Evolutionary conservation across 2,113 vertebrate species (phyloP).

Genomic region (Pao palembangensis): DNA sequence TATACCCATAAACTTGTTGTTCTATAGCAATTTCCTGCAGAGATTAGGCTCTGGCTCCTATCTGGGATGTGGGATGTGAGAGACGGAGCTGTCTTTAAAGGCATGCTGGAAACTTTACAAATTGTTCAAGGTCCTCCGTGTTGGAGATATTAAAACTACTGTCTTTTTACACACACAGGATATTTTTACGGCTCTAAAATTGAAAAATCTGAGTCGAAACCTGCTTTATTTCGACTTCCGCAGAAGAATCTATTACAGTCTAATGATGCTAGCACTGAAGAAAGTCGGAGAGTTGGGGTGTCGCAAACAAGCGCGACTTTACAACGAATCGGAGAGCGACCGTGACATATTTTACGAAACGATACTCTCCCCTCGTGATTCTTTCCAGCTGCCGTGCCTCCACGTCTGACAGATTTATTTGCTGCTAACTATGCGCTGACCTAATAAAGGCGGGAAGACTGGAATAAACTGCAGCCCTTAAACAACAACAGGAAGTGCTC

Average conservation of each 20-base stretch:
- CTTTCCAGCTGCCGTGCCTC: too few species aligned
- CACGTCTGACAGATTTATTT: too few species aligned
- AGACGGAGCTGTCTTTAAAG: constrained; percentile 10
- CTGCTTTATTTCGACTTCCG: background rate
- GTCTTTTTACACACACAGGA: background rate
- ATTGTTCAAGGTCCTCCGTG: background rate
- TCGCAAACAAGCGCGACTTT: too few species aligned
- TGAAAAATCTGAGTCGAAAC: background rate
- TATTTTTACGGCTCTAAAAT: background rate
- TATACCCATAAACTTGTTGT: constrained; percentile 64
- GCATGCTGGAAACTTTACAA: background rate
- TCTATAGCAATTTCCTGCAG: constrained; percentile 66
- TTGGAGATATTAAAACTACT: background rate
- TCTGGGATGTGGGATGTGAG: constrained; percentile 17
- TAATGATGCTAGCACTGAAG: too few species aligned
- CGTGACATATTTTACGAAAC: background rate
- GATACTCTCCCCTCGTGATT: too few species aligned
- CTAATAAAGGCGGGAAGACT: background rate
- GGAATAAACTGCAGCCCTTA: background rate
- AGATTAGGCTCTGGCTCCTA: constrained; percentile 58
- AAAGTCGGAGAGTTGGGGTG: too few species aligned
- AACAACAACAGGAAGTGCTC: background rate
- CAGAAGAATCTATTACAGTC: too few species aligned
- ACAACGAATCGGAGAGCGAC: too few species aligned
- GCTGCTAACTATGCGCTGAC: too few species aligned